A percentile compares a stretch with the other conserved stretches of the same genome.
Conservation (phyloP, 2,797 vertebrate genomes). For the Sebastes dallii region DNA sequence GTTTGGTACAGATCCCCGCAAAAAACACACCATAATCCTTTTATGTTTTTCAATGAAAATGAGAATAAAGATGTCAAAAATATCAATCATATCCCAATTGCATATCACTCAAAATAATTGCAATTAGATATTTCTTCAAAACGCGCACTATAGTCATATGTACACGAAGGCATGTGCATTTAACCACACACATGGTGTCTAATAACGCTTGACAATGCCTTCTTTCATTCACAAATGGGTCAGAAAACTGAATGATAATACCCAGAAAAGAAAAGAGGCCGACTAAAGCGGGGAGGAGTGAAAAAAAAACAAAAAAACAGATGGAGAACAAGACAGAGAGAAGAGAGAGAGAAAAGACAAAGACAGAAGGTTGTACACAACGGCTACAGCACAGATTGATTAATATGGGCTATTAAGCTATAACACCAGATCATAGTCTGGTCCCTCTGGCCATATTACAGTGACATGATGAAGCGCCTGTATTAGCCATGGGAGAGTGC, state of each 20-base stretch:
- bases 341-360: slow-evolving; percentile 45
- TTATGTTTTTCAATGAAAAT: too few relatives aligned
- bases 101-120: not conserved
- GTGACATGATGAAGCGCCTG: slow-evolving; percentile 77
- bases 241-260: slow-evolving; percentile 12
- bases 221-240: slow-evolving; percentile 11
- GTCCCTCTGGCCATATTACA: slow-evolving; percentile 76
- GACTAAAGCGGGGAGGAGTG: not conserved
- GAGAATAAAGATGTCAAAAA: too few relatives aligned
- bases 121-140: not conserved
- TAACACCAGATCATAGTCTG: slow-evolving; percentile 79
- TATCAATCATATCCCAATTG: too few relatives aligned
- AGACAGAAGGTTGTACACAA: slow-evolving; percentile 63
- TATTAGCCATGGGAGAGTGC: slow-evolving; percentile 77
- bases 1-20: too few relatives aligned
- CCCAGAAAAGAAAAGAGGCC: slow-evolving; percentile 29
- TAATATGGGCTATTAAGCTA: slow-evolving; percentile 75
- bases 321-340: slow-evolving; percentile 46
- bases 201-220: not conserved
- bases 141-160: not conserved
- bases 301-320: slow-evolving; percentile 28
- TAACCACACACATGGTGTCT: not conserved
- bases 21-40: too few relatives aligned
- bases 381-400: slow-evolving; percentile 66
- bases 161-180: not conserved